Evolutionary conservation across 2,888 invertebrate species (phyloP), one percentile per base, ranked within the genome.

Genomic region (Dione juno): DNA sequence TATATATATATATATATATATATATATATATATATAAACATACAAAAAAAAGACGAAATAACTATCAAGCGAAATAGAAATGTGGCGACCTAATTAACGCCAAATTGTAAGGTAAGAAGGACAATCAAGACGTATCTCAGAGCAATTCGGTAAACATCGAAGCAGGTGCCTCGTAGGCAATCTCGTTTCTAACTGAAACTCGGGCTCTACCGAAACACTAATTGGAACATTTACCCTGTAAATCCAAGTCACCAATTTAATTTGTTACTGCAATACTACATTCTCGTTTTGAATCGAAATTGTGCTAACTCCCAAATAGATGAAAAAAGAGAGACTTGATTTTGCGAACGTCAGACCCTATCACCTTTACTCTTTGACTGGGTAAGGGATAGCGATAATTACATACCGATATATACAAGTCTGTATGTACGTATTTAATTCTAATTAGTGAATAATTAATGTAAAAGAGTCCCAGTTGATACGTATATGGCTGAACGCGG

Each of bases 171-270:
- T 69, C 61, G 67, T 84, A 82, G 85, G 86, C 90, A 85, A 90
- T 89, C 86, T 84, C 88, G 88, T 88, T 89, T 86, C 84, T 79
- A 79, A 82, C 83, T 76, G 67, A 67, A 74, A 69, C 79, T 81
- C 79, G 79, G 28, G 82, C 82, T 82, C 84, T 81, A 84, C 84
- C 84, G 84, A 84, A 87, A 87, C 88, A 88, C 88, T 90, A 91
- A 90, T 90, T 91, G 90, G 88, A 81, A 84, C 88, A 88, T 88
- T 91, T 88, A 84, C 89, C 85, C 86, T 82, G 81, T 88, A 88
- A 89, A 89, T 90, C 86, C 84, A 84, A 88, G 88, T 86, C 84
- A 80, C 84, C 85, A 83, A 87, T 88, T 89, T 88, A 89, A 89
- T 89, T 89, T 88, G 86, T 86, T 78, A 77, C 76, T 77, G 78